phyloP scores from a whole-genome alignment of 1,140 invertebrate genomes.

The Drosophila erecta region DNA sequence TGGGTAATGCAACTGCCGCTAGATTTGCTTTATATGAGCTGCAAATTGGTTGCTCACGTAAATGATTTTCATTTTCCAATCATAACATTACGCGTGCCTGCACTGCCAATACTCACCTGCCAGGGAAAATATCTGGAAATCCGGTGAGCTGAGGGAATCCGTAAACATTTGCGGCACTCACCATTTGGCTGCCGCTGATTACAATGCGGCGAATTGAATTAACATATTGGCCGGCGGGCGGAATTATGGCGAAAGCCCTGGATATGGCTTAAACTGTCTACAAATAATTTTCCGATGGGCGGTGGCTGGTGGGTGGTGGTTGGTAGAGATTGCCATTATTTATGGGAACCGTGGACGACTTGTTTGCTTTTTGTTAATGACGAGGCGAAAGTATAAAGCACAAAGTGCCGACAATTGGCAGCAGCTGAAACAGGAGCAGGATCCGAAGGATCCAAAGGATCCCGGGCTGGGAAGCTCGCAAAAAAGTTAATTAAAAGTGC shows the following conservation, averaged over 20 bases:
- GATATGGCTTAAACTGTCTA: conserved; percentile 62
- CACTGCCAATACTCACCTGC: conserved; percentile 65
- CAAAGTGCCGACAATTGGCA: conserved; percentile 66
- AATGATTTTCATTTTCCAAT: conserved; percentile 83
- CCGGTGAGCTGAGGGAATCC: conserved; percentile 11
- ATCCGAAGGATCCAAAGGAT: conserved; percentile 4
- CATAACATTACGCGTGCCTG: conserved; percentile 75
- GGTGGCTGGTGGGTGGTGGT: conserved; percentile 9
- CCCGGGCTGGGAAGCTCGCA: conserved; percentile 35
- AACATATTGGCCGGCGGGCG: conserved; percentile 65
- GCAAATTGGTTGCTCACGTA: conserved; percentile 75
- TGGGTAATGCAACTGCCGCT: conserved; percentile 57
- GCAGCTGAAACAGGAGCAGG: conserved; percentile 32
- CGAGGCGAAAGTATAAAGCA: conserved; percentile 52
- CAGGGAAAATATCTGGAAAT: conserved; percentile 1
- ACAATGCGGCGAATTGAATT: conserved; percentile 75
- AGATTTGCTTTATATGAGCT: conserved; percentile 77
- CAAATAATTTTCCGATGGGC: conserved; percentile 44
- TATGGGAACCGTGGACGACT: conserved; percentile 62
- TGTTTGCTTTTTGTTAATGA: conserved; percentile 77
- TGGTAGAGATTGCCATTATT: conserved; percentile 58
- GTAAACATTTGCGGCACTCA: conserved; percentile 41
- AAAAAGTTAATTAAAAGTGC: conserved; percentile 83
- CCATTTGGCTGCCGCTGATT: conserved; percentile 45
- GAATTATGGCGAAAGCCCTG: conserved; percentile 35